Evolutionary conservation across 2,888 invertebrate species (phyloP), one percentile per base, ranked within the genome.

Genomic region (Nysson spinosus): DNA sequence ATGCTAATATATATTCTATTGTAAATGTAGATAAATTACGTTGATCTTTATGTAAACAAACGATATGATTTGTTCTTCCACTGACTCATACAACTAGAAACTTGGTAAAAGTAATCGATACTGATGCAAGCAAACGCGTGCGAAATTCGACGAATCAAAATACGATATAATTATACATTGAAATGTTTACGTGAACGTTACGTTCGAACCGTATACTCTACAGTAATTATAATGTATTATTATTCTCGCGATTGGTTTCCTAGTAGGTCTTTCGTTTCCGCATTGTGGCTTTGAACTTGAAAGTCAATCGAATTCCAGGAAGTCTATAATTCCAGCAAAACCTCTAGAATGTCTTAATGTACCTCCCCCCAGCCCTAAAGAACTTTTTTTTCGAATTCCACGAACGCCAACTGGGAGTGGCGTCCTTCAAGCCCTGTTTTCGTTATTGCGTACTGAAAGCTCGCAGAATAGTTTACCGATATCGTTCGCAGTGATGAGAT

Each of bases 311-410:
- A 20, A 47, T 62, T 66, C 61, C 47, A 47, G 40, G 56, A 66
- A 63, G 9, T 44, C 24, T 9, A 11, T 44, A 55, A 55, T 72
- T 70, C 62, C 34, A 24, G 49, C 39, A 46, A 54, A 56, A 42
- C 35, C 28, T 20, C 7, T 50, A 51, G 62, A 62, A 73, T 70
- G 72, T 50, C 42, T 34, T 26, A 28, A 52, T 49, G 30, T 40
- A n/a, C 12, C 40, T 28, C 34, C 58, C 32, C 32, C 26, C 46
- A 20, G 55, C 43, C 34, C 51, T 56, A 50, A 40, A 58, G 67
- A 72, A 75, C 61, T 72, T 73, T 77, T 77, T 75, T 61, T 67
- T 47, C 56, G 47, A 74, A 77, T 78, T 78, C 78, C 75, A 50
- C 40, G 68, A 76, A 70, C 71, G 60, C 63, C 46, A 60, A 50